Percentiles rank a stretch among this genome's conserved stretches.
Conservation (phyloP, 1,140 invertebrate species). For the Scylla paramamosain region DNA sequence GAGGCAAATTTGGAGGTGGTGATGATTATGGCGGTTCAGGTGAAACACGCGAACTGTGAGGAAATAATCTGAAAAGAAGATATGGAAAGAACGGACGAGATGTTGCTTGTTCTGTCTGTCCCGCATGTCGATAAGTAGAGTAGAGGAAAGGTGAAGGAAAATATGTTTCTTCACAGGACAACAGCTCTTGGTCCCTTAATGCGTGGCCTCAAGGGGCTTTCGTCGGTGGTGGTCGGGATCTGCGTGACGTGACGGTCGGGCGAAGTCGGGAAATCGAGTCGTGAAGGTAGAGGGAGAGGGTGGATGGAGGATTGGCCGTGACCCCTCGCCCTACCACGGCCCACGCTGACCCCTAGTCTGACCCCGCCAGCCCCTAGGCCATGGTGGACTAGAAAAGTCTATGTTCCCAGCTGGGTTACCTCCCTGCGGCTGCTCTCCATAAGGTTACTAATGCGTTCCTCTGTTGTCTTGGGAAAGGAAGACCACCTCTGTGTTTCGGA, state of each 20-base stretch:
- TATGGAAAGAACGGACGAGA: not conserved
- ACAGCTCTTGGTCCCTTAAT: not conserved
- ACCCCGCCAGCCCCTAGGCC: not conserved
- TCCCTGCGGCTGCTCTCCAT: not conserved
- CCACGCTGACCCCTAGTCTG: not conserved
- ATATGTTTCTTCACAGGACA: too few relatives aligned
- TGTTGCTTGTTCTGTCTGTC: too few relatives aligned
- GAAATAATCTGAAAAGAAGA: not conserved
- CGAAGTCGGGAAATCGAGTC: conserved; percentile 7
- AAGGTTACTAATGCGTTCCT: conserved; percentile 22
- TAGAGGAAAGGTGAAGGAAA: too few relatives aligned
- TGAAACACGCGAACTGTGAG: not conserved
- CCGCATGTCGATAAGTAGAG: too few relatives aligned
- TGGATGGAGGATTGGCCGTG: not conserved
- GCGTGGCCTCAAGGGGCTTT: not conserved
- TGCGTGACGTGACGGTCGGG: not conserved
- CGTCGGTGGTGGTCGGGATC: not conserved
- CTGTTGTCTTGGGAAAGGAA: not conserved
- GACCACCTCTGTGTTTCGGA: not conserved
- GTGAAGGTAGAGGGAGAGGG: not conserved
- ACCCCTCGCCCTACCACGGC: not conserved
- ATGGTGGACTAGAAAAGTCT: conserved; percentile 14
- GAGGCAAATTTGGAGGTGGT: conserved; percentile 18
- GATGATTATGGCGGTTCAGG: not conserved
- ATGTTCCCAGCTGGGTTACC: conserved; percentile 6